A percentile compares a stretch with the other conserved stretches of the same genome.
Conservation (phyloP, 2,113 vertebrate genomes). For the Barnardius zonarius region DNA sequence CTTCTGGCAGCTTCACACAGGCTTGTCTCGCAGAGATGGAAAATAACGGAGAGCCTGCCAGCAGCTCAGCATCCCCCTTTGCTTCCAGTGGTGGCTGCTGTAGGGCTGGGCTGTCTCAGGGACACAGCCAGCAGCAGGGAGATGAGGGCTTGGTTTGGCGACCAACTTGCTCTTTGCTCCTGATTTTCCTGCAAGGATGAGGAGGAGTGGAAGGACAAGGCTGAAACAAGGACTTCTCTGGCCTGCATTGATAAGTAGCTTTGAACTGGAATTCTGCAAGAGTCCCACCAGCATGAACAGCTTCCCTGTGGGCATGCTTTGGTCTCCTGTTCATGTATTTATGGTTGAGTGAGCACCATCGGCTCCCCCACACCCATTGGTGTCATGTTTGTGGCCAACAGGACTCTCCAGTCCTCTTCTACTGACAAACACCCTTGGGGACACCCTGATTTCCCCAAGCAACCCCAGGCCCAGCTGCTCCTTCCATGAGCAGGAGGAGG, state of each 20-base stretch:
- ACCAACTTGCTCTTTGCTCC: not conserved
- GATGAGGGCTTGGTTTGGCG: not conserved
- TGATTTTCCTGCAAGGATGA: not conserved
- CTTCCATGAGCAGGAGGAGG: not conserved
- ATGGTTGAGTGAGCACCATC: not conserved
- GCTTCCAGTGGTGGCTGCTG: not conserved
- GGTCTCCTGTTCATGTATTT: not conserved
- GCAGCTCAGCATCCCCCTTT: not conserved
- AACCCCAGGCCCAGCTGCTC: not conserved
- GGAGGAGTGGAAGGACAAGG: not conserved
- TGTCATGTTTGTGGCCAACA: not conserved
- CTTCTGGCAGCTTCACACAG: not conserved
- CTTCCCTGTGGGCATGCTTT: not conserved
- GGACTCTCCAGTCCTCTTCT: not conserved
- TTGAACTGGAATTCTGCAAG: not conserved
- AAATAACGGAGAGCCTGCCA: not conserved
- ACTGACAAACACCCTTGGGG: not conserved
- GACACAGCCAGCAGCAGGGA: not conserved
- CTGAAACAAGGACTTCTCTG: not conserved
- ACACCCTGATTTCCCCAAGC: not conserved
- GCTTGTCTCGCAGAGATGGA: not conserved
- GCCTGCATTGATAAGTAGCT: not conserved
- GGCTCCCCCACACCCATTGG: accelerated
- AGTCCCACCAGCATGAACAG: not conserved
- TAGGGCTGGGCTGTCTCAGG: not conserved